Percentiles rank a stretch among this genome's conserved stretches.
phyloP scores from a whole-genome alignment of 2,888 invertebrate species.

The Hypolimnas misippus region DNA sequence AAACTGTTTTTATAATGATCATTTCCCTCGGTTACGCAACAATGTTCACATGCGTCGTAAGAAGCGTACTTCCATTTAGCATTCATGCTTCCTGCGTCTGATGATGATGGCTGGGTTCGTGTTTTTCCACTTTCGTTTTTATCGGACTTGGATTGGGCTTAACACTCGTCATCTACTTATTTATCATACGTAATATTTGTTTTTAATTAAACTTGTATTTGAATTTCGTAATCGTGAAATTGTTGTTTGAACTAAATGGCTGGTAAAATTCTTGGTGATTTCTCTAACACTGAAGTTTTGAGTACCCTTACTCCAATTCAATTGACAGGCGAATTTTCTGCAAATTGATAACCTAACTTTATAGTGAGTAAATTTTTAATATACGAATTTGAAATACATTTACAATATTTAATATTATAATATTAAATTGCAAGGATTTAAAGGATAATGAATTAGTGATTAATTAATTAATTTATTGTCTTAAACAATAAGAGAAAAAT shows the following conservation, averaged over 20 bases:
- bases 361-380: too few species aligned
- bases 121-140: slow-evolving; percentile 50
- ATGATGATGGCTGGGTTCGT: slow-evolving; percentile 42
- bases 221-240: neutral
- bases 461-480: too few species aligned
- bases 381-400: too few species aligned
- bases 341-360: neutral
- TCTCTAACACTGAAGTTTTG: neutral
- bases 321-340: neutral
- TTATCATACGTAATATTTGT: slow-evolving; percentile 17
- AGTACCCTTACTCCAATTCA: neutral
- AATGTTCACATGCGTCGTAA: slow-evolving; percentile 38
- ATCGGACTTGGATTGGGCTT: slow-evolving; percentile 17
- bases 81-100: slow-evolving; percentile 41
- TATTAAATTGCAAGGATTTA: too few species aligned
- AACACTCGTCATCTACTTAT: slow-evolving; percentile 10
- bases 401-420: too few species aligned
- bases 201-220: neutral
- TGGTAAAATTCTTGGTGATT: neutral
- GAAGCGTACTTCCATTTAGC: slow-evolving; percentile 26
- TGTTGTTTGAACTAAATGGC: neutral
- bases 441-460: too few species aligned
- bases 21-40: slow-evolving; percentile 43
- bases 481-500: too few species aligned
- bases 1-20: slow-evolving; percentile 24